Conservation (phyloP, 2,113 vertebrate species). For the Cephalopterus ornatus region DNA sequence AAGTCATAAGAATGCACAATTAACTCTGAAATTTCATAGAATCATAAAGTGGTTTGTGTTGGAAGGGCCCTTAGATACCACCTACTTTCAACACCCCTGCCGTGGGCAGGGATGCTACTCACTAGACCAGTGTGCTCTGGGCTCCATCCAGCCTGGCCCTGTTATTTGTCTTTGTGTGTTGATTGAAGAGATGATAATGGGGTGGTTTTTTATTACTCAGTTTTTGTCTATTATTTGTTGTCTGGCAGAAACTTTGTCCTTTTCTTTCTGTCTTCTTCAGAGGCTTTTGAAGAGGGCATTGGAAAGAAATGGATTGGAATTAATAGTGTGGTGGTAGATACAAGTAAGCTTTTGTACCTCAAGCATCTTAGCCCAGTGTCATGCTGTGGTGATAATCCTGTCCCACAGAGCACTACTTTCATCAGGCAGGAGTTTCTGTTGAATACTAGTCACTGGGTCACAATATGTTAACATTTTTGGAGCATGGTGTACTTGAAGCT, state of each 20-base stretch:
- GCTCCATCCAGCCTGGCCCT: background rate
- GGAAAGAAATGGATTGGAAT: background rate
- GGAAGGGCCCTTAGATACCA: background rate
- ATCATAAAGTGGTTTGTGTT: background rate
- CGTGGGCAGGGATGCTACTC: too few relatives aligned
- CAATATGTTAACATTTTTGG: background rate
- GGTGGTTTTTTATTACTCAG: accelerated
- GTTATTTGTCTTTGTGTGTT: background rate
- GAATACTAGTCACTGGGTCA: background rate
- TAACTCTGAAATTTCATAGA: background rate
- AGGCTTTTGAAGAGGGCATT: background rate
- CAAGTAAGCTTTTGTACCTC: background rate
- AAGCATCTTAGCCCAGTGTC: background rate
- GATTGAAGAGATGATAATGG: accelerated
- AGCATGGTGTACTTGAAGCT: background rate
- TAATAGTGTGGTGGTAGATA: background rate
- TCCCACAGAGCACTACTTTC: background rate
- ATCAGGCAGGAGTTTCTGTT: background rate
- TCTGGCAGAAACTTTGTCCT: background rate
- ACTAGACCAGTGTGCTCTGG: background rate
- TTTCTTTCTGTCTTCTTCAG: background rate
- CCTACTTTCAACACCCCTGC: background rate
- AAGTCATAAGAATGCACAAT: background rate
- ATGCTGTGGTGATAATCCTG: background rate
- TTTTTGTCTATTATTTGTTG: background rate